Conservation (phyloP, 1,140 invertebrate species). For the Aradophagus sp. region DNA sequence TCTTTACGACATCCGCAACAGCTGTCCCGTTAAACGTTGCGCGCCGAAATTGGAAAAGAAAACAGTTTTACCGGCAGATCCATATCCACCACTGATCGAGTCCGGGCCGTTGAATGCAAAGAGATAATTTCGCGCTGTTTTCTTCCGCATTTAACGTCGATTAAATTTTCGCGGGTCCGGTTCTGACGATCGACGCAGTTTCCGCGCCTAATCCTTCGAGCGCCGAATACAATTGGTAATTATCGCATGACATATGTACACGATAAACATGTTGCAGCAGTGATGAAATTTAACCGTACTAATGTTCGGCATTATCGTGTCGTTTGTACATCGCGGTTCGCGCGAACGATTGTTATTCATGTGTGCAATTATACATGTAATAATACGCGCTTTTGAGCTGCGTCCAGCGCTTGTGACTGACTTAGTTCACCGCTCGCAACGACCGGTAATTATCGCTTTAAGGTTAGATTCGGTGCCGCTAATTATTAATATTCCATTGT, state of each 20-base stretch:
- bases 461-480: no score
- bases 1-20: conserved; percentile 55
- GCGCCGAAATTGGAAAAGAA: conserved; percentile 45
- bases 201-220: conserved; percentile 32
- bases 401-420: not conserved
- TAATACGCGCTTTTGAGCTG: conserved; percentile 1
- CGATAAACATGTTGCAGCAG: conserved; percentile 32
- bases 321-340: conserved; percentile 10
- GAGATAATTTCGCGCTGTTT: no score
- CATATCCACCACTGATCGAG: no score
- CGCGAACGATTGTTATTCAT: conserved; percentile 36
- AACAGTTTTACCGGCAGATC: not conserved
- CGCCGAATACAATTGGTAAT: conserved; percentile 43
- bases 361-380: conserved; percentile 42
- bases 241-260: conserved; percentile 39
- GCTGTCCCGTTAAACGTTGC: conserved; percentile 41
- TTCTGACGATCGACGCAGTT: conserved; percentile 7
- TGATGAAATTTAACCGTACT: conserved; percentile 44
- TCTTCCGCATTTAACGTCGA: no score
- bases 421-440: conserved; percentile 16
- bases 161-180: no score
- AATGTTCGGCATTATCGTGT: conserved; percentile 41
- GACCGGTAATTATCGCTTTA: no score
- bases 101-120: no score
- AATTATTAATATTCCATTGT: no score